Evolutionary conservation across 2,888 invertebrate genomes (phyloP), one percentile per base, ranked within the genome.

Genomic region (Pheosia tremula): DNA sequence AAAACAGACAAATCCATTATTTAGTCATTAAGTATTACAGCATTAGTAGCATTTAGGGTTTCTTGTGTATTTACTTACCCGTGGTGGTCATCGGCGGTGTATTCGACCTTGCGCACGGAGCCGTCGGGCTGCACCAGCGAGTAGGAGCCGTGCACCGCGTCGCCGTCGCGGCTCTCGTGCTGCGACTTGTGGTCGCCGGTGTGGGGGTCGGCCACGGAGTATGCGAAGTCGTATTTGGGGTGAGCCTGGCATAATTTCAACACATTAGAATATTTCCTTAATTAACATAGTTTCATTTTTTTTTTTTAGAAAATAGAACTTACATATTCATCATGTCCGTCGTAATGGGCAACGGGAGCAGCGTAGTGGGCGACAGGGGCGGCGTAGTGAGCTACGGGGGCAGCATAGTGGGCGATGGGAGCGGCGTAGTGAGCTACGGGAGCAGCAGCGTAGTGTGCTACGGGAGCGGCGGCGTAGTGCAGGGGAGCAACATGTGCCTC

Each of bases 101-200:
- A 95, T 74, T 94, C 93, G 58, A 95, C 95, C 68, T 94, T 94
- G 80, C 94, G 91, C 61, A 94, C 86, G 78, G 94, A 83, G 67
- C 88, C 94, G 56, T 94, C 94, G 59, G 95, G 94, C 79, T 95
- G 94, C 70, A 93, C 93, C 59, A 95, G 85, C 43, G 93, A 93
- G 86, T 95, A 95, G 83, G 93, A 94, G 50, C 95, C 95, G 79
- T 94, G 94, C 57, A 95, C 95, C 57, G 87, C 83, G 79, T 94
- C 94, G 37, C 94, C 94, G 70, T 94, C 94, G 76, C 91, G 88
- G 78, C 81, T 82, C 81, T 94, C 94, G 77, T 93, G 91, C 84
- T 94, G 94, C 57, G 87, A 86, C 83, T 95, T 95, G 84, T 94
- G 93, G 86, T 95, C 95, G 49, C 94, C 95, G 71, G 94, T 94